Percentiles rank a stretch among this genome's conserved stretches.
phyloP scores from a whole-genome alignment of 2,113 vertebrate species.

The Blennius ocellaris region DNA sequence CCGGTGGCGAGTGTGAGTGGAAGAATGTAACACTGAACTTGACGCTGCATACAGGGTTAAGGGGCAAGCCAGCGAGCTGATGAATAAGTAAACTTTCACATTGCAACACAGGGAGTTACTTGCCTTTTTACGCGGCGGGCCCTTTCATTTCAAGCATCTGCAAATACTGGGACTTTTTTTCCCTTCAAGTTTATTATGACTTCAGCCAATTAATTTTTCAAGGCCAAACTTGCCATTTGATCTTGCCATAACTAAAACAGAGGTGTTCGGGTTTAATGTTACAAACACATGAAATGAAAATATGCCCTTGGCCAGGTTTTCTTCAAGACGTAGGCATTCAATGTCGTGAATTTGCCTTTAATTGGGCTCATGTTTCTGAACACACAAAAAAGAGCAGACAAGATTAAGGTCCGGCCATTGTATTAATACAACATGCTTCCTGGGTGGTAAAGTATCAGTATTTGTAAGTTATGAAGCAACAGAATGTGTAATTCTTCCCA shows the following conservation, averaged over 20 bases:
- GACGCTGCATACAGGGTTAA: conserved; percentile 8
- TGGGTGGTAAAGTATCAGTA: too few species aligned
- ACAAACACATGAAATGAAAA: conserved; percentile 28
- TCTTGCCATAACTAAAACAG: conserved; percentile 15
- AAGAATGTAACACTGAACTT: conserved; percentile 14
- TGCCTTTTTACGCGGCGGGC: background rate
- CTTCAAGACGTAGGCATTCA: conserved; percentile 4
- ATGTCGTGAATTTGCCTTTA: conserved; percentile 21
- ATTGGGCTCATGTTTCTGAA: background rate
- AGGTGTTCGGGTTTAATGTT: conserved; percentile 13
- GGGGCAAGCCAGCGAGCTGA: conserved; percentile 3
- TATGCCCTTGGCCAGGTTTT: conserved; percentile 29
- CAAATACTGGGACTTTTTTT: background rate
- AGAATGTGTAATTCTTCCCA: background rate
- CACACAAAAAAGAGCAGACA: background rate
- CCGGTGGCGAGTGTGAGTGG: too few species aligned
- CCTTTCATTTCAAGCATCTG: background rate
- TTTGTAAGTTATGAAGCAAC: background rate
- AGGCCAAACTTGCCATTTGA: conserved; percentile 47
- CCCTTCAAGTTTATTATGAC: background rate
- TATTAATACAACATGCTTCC: background rate
- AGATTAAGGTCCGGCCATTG: background rate
- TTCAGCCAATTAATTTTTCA: conserved; percentile 33
- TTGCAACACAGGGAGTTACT: background rate
- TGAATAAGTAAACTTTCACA: background rate